These are phyloP conservation scores for Spinibarbus caldwelli DNA, from an alignment of 2,797 vertebrate species.

Conservation along the genomic window DNA sequence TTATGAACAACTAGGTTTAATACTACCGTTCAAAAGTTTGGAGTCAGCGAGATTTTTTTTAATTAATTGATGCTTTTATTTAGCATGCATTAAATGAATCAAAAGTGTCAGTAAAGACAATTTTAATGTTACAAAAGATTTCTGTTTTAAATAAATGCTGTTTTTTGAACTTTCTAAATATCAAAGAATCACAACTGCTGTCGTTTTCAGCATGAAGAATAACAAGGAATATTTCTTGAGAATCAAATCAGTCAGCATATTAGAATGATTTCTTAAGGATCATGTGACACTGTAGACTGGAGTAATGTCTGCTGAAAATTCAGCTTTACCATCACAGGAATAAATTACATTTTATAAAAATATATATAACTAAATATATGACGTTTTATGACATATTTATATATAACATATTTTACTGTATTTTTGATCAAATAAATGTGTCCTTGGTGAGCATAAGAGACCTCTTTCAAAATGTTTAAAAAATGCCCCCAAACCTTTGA, in stretches of 20 bases:
- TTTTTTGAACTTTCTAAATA: background rate
- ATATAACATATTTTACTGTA: background rate
- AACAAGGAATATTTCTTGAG: background rate
- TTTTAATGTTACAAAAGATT: background rate
- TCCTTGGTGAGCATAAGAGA: background rate
- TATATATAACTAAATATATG: too few species aligned
- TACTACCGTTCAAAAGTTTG: background rate
- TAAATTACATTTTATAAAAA: background rate
- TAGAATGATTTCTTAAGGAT: conserved; percentile 1
- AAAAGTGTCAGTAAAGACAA: background rate
- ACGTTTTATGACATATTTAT: too few species aligned
- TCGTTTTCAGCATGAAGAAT: background rate
- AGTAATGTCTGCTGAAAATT: background rate
- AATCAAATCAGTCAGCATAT: background rate
- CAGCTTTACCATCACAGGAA: background rate
- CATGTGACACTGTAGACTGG: too few species aligned
- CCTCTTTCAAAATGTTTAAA: too few species aligned
- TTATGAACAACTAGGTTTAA: background rate
- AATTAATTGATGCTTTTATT: too few species aligned
- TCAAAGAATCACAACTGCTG: background rate
- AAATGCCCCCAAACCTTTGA: too few species aligned
- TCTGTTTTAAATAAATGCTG: background rate
- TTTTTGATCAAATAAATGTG: background rate
- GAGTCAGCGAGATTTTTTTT: background rate
- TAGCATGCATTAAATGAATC: too few species aligned